Percentiles rank a stretch among this genome's conserved stretches.
phyloP scores from a whole-genome alignment of 2,797 vertebrate genomes.

The Pangasius sanitwongsei region DNA sequence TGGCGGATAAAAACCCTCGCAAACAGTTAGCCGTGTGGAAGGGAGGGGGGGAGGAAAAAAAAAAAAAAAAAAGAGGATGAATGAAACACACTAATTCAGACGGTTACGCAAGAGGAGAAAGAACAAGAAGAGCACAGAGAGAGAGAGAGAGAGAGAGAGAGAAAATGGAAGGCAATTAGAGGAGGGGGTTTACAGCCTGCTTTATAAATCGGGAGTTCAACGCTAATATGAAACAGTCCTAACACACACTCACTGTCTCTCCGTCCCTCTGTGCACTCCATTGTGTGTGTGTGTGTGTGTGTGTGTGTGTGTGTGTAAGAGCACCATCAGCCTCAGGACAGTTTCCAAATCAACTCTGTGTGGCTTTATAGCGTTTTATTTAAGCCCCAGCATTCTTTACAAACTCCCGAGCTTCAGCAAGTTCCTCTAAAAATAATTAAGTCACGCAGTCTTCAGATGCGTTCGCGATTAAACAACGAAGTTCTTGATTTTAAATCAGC shows the following conservation, averaged over 20 bases:
- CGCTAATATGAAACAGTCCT: constrained; percentile 82
- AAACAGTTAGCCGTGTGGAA: not conserved
- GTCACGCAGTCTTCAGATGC: not conserved
- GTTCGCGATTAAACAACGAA: not conserved
- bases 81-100: constrained; percentile 35
- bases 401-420: not conserved
- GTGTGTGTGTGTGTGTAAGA: not conserved
- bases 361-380: constrained; percentile 14
- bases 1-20: not conserved
- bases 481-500: not conserved
- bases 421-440: not conserved
- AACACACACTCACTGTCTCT: constrained; percentile 55
- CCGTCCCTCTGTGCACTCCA: too few species aligned
- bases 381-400: not conserved
- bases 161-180: constrained; percentile 85
- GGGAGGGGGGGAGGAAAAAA: not conserved
- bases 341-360: constrained; percentile 17
- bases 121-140: constrained; percentile 51
- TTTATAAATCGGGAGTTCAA: constrained; percentile 87
- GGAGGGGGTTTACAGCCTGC: constrained; percentile 91
- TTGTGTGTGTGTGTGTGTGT: too few species aligned
- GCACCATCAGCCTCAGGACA: constrained; percentile 26
- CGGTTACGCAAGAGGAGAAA: constrained; percentile 25
- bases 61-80: not conserved
- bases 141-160: constrained; percentile 26